These are phyloP conservation scores for Cheilosia vulpina DNA, from an alignment of 2,888 invertebrate genomes.

Conservation along the genomic window DNA sequence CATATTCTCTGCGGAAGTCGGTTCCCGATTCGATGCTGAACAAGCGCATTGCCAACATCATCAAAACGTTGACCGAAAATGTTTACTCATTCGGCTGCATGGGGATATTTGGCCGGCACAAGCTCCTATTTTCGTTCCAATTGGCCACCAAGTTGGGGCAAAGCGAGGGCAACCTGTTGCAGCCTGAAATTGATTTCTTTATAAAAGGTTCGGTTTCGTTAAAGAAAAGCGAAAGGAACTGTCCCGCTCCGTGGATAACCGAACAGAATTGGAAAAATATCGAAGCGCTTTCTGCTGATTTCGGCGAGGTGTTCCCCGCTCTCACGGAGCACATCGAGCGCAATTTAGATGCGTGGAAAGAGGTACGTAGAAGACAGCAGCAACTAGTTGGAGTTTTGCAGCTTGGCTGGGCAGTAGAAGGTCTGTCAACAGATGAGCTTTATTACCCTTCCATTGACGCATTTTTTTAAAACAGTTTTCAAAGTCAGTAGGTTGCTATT, in stretches of 20 bases:
- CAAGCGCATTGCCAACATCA: slow-evolving; percentile 91
- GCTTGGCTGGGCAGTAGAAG: too few relatives aligned
- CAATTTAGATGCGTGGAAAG: slow-evolving; percentile 86
- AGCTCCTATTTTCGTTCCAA: slow-evolving; percentile 95
- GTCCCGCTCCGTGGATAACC: slow-evolving; percentile 90
- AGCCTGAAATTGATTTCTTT: slow-evolving; percentile 93
- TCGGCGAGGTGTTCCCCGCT: slow-evolving; percentile 87
- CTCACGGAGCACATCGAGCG: slow-evolving; percentile 87
- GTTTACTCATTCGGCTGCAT: slow-evolving; percentile 96
- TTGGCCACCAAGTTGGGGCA: slow-evolving; percentile 93
- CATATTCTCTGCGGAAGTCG: slow-evolving; percentile 91
- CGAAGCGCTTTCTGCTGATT: slow-evolving; percentile 88
- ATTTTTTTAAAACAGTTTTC: too few relatives aligned
- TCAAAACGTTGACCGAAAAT: slow-evolving; percentile 92
- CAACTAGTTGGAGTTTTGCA: not conserved
- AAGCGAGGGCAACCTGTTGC: slow-evolving; percentile 86
- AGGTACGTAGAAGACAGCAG: slow-evolving; percentile 83
- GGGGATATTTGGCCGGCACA: slow-evolving; percentile 96
- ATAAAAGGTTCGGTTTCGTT: slow-evolving; percentile 93
- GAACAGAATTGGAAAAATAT: slow-evolving; percentile 93
- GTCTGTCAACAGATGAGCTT: too few relatives aligned
- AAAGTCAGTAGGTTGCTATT: too few relatives aligned
- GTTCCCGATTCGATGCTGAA: slow-evolving; percentile 91
- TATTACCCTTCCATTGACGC: too few relatives aligned
- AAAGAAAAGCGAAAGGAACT: slow-evolving; percentile 88